Evolutionary conservation across 2,888 invertebrate genomes (phyloP), one percentile per base, ranked within the genome.

Genomic region (Macrosoma leucophasiata): DNA sequence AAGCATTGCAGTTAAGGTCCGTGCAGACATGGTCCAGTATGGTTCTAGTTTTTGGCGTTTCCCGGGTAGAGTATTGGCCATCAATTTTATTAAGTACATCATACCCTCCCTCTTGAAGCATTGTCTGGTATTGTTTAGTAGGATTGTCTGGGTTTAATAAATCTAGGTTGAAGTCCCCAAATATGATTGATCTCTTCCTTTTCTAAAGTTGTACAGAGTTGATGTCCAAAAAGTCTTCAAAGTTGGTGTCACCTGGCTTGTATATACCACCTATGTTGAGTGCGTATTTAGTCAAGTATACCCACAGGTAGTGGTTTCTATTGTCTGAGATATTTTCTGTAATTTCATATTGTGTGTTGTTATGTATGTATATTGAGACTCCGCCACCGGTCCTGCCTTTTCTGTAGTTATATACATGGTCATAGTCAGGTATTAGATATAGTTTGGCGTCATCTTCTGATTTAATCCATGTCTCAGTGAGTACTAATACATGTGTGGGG

Each of bases 381-480:
- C 32, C 36, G 3, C 32, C 36, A 3, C 36, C 31, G 9, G 18
- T 21, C 2, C 11, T 13, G 15, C 17, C 4, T 8, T 25, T 13
- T 15, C 34, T 27, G 20, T 36, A 33, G 20, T 36, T 39, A 15
- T 31, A 42, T 5, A 15, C 23, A 10, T 32, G 35, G 3, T 18
- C 30, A 17, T 26, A 41, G 12, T 27, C 30, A 9, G 30, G 21
- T 13, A 45, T 4, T 4, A 21, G 13, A 10, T 37, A 41, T 7
- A 40, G 15, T 26, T 42, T 43, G 0, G 36, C 33, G 1, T 46
- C 39, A 1, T 13, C 14, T 25, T 43, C 42, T n/a, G 43, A 43
- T 13, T 17, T 35, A 14, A 47, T 40, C 46, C 48, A 46, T 1
- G 50, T 50, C 13, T 50, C 48, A 3, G 48, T 40, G 12, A 48